These are phyloP conservation scores for Andrena camellia DNA, from an alignment of 2,888 invertebrate genomes.

Conservation along the genomic window DNA sequence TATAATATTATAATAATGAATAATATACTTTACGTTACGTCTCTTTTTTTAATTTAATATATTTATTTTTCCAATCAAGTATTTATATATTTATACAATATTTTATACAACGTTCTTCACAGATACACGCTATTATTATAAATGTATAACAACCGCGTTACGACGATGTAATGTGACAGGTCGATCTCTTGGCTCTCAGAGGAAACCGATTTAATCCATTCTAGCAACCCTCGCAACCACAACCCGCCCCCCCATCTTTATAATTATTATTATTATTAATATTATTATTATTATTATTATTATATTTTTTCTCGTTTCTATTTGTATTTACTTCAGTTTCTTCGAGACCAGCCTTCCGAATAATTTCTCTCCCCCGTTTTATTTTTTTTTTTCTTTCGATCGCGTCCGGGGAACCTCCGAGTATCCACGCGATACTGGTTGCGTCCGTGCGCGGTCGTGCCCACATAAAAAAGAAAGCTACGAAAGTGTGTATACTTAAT, in stretches of 20 bases:
- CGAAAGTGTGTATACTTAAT: slow-evolving; percentile 80
- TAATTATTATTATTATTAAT: background rate
- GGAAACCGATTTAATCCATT: slow-evolving; percentile 66
- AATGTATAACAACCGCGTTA: slow-evolving; percentile 57
- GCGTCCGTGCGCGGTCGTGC: background rate
- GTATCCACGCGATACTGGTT: too few species aligned
- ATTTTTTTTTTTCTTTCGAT: slow-evolving; percentile 15
- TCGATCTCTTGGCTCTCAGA: slow-evolving; percentile 84
- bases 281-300: background rate
- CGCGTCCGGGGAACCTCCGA: slow-evolving; percentile 1
- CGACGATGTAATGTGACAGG: slow-evolving; percentile 72
- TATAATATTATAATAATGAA: slow-evolving; percentile 77
- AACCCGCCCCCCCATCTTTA: slow-evolving; percentile 1
- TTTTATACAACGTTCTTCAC: slow-evolving; percentile 84
- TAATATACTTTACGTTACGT: slow-evolving; percentile 82
- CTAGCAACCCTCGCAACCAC: slow-evolving; percentile 56
- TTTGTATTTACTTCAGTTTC: slow-evolving; percentile 42
- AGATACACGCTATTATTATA: slow-evolving; percentile 70
- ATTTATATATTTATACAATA: slow-evolving; percentile 85
- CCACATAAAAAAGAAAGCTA: slow-evolving; percentile 9
- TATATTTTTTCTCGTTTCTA: slow-evolving; percentile 39
- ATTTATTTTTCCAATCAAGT: slow-evolving; percentile 84
- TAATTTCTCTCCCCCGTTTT: slow-evolving; percentile 13
- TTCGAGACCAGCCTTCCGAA: slow-evolving; percentile 38
- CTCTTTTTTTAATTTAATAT: slow-evolving; percentile 84